phyloP scores from a whole-genome alignment of 1,140 invertebrate genomes.

The Macrocentrus cingulum region DNA sequence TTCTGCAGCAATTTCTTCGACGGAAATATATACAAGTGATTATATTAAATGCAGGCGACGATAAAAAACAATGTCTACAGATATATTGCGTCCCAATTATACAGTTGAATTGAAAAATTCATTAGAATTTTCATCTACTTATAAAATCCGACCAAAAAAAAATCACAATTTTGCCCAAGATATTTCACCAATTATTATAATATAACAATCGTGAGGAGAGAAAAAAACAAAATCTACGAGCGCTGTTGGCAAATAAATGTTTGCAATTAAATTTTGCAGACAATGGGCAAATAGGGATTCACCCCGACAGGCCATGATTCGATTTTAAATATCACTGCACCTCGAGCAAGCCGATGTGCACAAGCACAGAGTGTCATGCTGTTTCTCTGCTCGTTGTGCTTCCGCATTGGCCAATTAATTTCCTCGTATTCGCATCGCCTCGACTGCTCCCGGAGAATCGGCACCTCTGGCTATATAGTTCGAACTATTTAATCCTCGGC shows the following conservation, averaged over 20 bases:
- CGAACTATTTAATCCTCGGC: background rate
- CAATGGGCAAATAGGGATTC: constrained; percentile 52
- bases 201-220: background rate
- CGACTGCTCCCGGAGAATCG: background rate
- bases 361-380: background rate
- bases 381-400: constrained; percentile 4
- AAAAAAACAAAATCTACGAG: background rate
- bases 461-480: background rate
- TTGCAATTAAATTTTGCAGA: constrained; percentile 52
- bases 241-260: constrained; percentile 42
- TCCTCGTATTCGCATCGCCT: background rate
- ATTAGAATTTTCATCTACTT: too few relatives aligned
- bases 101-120: too few relatives aligned
- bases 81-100: background rate
- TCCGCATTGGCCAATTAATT: constrained; percentile 5
- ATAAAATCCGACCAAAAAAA: too few relatives aligned
- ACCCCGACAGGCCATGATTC: constrained; percentile 31
- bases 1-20: background rate
- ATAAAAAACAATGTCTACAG: background rate
- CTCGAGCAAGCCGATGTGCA: background rate
- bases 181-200: background rate
- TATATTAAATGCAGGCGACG: background rate
- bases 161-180: too few relatives aligned
- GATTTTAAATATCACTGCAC: constrained; percentile 47
- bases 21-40: background rate